Percentiles rank a stretch among this genome's conserved stretches.
Conservation (phyloP, 2,113 vertebrate species). For the Dicentrarchus labrax region DNA sequence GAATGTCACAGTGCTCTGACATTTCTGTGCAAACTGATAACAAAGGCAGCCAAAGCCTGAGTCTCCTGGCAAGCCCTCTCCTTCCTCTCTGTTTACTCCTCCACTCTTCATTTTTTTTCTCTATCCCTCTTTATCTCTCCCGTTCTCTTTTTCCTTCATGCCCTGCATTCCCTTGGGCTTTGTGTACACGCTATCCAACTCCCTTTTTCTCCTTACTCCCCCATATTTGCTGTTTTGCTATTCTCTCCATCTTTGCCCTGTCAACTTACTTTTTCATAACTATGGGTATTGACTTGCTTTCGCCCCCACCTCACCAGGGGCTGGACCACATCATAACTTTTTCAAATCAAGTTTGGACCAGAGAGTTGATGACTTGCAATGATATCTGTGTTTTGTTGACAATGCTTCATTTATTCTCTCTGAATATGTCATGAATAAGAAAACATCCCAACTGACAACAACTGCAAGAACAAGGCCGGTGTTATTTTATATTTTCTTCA, state of each 20-base stretch:
- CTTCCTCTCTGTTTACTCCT: slow-evolving; percentile 52
- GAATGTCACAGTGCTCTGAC: slow-evolving; percentile 76
- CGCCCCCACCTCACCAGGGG: not conserved
- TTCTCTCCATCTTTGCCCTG: slow-evolving; percentile 16
- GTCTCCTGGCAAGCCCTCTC: slow-evolving; percentile 62
- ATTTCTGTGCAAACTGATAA: slow-evolving; percentile 82
- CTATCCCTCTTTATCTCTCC: slow-evolving; percentile 47
- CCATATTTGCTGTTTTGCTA: slow-evolving; percentile 8
- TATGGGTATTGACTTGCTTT: not conserved
- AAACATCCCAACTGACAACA: not conserved
- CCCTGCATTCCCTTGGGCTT: slow-evolving; percentile 32
- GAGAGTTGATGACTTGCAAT: not conserved
- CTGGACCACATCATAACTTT: not conserved
- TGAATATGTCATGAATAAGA: not conserved
- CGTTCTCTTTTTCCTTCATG: slow-evolving; percentile 39
- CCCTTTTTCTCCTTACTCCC: not conserved
- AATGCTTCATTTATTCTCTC: not conserved
- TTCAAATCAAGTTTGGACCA: not conserved
- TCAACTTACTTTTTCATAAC: slow-evolving; percentile 2
- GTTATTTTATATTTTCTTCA: not conserved
- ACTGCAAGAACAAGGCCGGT: not conserved
- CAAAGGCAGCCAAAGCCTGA: slow-evolving; percentile 63
- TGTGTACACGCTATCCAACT: slow-evolving; percentile 18
- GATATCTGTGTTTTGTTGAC: not conserved
- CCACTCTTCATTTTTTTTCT: slow-evolving; percentile 41